A percentile compares a stretch with the other conserved stretches of the same genome.
These are phyloP conservation scores for Odontesthes bonariensis DNA, from an alignment of 2,113 vertebrate genomes.

Conservation along the genomic window DNA sequence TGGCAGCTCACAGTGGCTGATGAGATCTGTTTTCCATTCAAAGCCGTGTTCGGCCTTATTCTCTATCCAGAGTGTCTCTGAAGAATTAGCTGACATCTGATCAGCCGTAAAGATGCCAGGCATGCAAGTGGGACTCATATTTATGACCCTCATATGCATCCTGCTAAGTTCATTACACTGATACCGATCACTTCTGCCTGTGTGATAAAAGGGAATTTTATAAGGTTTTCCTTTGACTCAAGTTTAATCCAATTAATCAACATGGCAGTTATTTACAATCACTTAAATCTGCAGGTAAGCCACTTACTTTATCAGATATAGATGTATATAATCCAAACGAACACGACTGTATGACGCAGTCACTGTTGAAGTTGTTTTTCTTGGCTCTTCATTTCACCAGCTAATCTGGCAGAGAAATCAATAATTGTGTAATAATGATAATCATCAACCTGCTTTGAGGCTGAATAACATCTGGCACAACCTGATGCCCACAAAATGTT, in stretches of 20 bases:
- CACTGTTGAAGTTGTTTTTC: conserved; percentile 26
- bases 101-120: conserved; percentile 40
- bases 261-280: conserved; percentile 13
- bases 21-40: conserved; percentile 30
- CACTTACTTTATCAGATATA: neutral
- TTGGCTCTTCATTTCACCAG: conserved; percentile 34
- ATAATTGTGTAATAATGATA: conserved; percentile 20
- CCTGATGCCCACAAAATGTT: neutral
- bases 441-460: conserved; percentile 52
- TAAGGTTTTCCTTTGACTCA: conserved; percentile 11
- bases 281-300: conserved; percentile 7
- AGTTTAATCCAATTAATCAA: conserved; percentile 2
- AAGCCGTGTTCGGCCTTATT: conserved; percentile 36
- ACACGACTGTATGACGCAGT: too few species aligned
- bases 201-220: conserved; percentile 7
- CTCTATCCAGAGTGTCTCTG: conserved; percentile 53
- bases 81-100: conserved; percentile 61
- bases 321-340: too few species aligned
- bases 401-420: conserved; percentile 39
- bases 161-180: conserved; percentile 12
- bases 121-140: conserved; percentile 15
- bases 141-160: conserved; percentile 29
- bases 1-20: conserved; percentile 11
- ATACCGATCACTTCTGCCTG: conserved; percentile 20
- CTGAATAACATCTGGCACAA: conserved; percentile 53